A percentile compares a stretch with the other conserved stretches of the same genome.
Evolutionary conservation across 2,888 invertebrate species (phyloP).

Genomic region (Spisula subtruncata): DNA sequence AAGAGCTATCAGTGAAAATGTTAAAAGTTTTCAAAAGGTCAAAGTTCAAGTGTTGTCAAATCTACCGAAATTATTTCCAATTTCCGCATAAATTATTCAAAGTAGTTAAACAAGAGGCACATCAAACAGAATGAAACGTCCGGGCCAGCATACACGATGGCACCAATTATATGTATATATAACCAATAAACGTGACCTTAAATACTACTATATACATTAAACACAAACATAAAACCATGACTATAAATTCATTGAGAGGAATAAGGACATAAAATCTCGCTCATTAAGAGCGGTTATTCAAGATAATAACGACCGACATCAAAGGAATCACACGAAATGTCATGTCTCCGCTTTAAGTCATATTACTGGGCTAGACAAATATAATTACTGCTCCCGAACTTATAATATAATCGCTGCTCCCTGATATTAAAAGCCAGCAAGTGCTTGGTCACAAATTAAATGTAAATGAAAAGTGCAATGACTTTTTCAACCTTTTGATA

Average conservation of each 20-base stretch:
- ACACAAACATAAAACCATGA: slow-evolving; percentile 31
- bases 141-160: not conserved
- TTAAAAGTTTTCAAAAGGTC: not conserved
- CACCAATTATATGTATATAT: slow-evolving; percentile 35
- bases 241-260: slow-evolving; percentile 33
- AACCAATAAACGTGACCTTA: slow-evolving; percentile 23
- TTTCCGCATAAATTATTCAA: slow-evolving; percentile 30
- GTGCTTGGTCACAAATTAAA: slow-evolving; percentile 36
- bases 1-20: not conserved
- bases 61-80: not conserved
- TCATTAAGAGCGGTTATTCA: slow-evolving; percentile 32
- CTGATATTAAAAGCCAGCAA: slow-evolving; percentile 24
- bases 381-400: slow-evolving; percentile 33
- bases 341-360: slow-evolving; percentile 28
- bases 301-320: slow-evolving; percentile 42
- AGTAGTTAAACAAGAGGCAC: not conserved
- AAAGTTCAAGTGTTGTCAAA: slow-evolving; percentile 19
- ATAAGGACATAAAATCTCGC: slow-evolving; percentile 41
- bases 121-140: not conserved
- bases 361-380: slow-evolving; percentile 28
- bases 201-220: not conserved
- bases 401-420: slow-evolving; percentile 32
- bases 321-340: slow-evolving; percentile 25
- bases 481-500: not conserved
- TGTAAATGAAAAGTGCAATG: slow-evolving; percentile 29